Evolutionary conservation across 1,140 invertebrate species (phyloP).

Genomic region (Sesamia nonagrioides): DNA sequence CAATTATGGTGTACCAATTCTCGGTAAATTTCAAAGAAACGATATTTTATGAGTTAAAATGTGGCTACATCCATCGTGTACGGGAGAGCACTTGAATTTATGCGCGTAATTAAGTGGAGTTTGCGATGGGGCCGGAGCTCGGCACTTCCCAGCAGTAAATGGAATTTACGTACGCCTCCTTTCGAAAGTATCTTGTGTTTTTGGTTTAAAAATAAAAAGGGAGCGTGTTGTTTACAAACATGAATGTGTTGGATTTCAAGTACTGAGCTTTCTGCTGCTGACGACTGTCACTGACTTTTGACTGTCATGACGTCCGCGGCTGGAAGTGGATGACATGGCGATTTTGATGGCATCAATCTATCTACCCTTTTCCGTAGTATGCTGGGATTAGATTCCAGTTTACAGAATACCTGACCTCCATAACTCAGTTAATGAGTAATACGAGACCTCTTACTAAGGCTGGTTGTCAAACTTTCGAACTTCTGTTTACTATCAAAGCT

Average conservation of each 20-base stretch:
- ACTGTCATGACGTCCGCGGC: too few relatives aligned
- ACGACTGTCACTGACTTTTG: too few relatives aligned
- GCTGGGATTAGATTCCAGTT: too few relatives aligned
- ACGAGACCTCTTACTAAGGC: too few relatives aligned
- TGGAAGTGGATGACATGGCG: too few relatives aligned
- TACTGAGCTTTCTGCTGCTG: background rate
- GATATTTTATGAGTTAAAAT: slow-evolving; percentile 78
- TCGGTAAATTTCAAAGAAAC: slow-evolving; percentile 56
- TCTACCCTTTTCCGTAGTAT: too few relatives aligned
- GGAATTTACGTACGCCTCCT: slow-evolving; percentile 86
- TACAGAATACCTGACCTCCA: too few relatives aligned
- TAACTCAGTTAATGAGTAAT: too few relatives aligned
- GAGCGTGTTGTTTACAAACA: slow-evolving; percentile 23
- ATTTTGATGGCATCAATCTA: too few relatives aligned
- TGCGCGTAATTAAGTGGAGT: slow-evolving; percentile 87
- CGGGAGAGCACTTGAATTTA: slow-evolving; percentile 85
- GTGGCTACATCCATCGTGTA: slow-evolving; percentile 79
- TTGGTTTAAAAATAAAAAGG: slow-evolving; percentile 38
- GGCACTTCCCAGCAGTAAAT: slow-evolving; percentile 85
- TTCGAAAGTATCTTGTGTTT: slow-evolving; percentile 73
- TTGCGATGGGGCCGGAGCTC: slow-evolving; percentile 80
- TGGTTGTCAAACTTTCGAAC: too few relatives aligned
- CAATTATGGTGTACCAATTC: slow-evolving; percentile 22
- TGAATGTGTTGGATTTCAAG: slow-evolving; percentile 24
- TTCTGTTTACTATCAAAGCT: too few relatives aligned